phyloP scores from a whole-genome alignment of 2,113 vertebrate genomes.

The Phrynosoma blainvillii region DNA sequence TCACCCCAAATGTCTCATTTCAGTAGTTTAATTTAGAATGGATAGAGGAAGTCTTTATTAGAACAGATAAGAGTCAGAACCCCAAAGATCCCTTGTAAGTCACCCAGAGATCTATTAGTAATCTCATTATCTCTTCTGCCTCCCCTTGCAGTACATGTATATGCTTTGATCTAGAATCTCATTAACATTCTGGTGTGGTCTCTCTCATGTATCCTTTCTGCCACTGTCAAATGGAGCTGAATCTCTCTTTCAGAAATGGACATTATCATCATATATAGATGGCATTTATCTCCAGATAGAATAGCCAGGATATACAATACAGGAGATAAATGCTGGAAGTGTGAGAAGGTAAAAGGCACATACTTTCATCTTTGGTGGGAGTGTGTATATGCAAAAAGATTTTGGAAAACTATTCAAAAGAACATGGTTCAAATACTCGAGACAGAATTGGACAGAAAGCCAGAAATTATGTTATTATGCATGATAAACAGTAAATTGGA shows the following conservation, averaged over 20 bases:
- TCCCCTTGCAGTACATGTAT: not conserved
- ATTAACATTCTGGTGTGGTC: not conserved
- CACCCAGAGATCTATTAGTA: not conserved
- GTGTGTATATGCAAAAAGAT: no score
- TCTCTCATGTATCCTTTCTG: not conserved
- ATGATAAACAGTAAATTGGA: no score
- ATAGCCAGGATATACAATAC: no score
- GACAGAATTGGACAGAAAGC: no score
- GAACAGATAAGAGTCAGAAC: not conserved
- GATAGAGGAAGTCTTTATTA: not conserved
- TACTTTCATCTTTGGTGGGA: no score
- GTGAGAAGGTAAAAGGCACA: no score
- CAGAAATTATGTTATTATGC: no score
- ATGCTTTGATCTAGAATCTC: not conserved
- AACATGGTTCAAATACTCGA: no score
- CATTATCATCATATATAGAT: no score
- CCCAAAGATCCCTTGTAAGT: not conserved
- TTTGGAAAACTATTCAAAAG: no score
- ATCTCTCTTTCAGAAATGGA: not conserved
- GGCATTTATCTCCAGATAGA: no score
- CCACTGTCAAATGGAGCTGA: not conserved
- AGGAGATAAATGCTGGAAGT: no score
- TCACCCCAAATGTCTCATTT: not conserved
- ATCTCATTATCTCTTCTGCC: not conserved
- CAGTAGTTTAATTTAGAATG: not conserved